These are phyloP conservation scores for Myathropa florea DNA, from an alignment of 2,888 invertebrate genomes.

Conservation along the genomic window DNA sequence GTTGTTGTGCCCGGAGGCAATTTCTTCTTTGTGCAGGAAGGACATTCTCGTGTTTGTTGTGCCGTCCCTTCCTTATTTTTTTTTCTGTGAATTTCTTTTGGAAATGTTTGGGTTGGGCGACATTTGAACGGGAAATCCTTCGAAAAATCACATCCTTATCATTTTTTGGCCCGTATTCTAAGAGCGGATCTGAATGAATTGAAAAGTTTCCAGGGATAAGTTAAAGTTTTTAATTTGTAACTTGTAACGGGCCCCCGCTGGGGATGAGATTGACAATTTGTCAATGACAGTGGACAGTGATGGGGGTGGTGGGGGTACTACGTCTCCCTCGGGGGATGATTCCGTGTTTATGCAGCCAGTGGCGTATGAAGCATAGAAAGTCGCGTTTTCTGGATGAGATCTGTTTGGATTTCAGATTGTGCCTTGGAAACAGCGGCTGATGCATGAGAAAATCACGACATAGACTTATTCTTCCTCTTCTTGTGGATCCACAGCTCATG, in stretches of 20 bases:
- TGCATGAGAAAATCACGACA: too few species aligned
- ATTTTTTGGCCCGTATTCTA: conserved; percentile 14
- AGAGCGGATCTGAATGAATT: conserved; percentile 53
- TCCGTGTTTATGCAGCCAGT: neutral
- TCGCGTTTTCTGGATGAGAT: too few species aligned
- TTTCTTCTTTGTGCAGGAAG: conserved; percentile 40
- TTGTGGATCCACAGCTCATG: too few species aligned
- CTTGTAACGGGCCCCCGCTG: neutral
- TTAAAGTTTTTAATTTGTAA: conserved; percentile 48
- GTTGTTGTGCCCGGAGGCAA: conserved; percentile 35
- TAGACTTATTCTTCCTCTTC: too few species aligned
- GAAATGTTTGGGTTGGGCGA: conserved; percentile 27
- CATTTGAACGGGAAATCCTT: conserved; percentile 37
- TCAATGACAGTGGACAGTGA: neutral
- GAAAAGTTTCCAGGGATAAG: conserved; percentile 32
- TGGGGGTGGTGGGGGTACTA: neutral
- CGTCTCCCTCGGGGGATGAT: neutral
- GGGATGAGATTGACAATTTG: neutral
- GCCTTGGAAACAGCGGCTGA: too few species aligned
- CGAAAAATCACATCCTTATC: conserved; percentile 39
- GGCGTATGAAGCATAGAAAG: too few species aligned
- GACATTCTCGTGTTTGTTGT: conserved; percentile 41
- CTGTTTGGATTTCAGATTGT: too few species aligned
- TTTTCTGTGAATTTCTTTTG: conserved; percentile 31
- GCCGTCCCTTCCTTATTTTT: conserved; percentile 1